These are phyloP conservation scores for Tricholaema leucomelas DNA, from an alignment of 2,113 vertebrate genomes.

Conservation along the genomic window DNA sequence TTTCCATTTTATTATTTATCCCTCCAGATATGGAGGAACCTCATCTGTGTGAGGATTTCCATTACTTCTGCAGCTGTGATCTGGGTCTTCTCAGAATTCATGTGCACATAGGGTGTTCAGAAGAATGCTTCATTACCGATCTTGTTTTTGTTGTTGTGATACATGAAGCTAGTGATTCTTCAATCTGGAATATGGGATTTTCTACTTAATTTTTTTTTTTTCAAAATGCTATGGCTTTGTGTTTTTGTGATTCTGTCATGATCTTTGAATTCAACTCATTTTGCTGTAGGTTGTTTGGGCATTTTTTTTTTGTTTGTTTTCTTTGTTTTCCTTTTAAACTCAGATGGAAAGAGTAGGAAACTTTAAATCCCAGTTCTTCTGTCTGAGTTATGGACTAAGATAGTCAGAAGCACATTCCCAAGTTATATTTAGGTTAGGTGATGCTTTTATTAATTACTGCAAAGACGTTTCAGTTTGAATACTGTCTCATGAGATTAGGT, in stretches of 20 bases:
- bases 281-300: no score
- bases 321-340: background rate
- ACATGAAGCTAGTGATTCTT: background rate
- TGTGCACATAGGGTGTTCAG: background rate
- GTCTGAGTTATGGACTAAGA: background rate
- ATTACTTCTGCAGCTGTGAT: background rate
- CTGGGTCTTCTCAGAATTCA: background rate
- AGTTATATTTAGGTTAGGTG: background rate
- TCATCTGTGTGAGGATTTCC: background rate
- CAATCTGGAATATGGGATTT: background rate
- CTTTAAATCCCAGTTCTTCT: background rate
- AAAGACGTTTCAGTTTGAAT: background rate
- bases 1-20: background rate
- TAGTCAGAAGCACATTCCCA: background rate
- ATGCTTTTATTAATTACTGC: background rate
- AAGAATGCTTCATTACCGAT: background rate
- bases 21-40: background rate
- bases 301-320: no score
- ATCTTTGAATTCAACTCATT: background rate
- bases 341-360: background rate
- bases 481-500: background rate
- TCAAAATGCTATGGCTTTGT: background rate
- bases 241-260: background rate
- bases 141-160: background rate
- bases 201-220: background rate